Conservation (phyloP, 1,140 invertebrate genomes). For the Microvelia longipes region DNA sequence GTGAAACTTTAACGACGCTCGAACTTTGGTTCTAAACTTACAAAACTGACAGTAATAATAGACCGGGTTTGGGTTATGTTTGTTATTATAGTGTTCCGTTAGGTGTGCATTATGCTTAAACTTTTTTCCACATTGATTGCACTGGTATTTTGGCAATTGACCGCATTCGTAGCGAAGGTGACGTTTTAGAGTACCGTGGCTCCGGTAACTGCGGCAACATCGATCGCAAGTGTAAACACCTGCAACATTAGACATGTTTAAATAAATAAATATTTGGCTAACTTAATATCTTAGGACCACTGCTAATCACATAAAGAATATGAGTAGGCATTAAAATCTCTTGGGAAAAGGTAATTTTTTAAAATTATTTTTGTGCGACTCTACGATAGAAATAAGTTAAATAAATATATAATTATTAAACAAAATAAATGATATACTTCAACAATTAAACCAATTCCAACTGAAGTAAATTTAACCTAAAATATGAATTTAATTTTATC, state of each 20-base stretch:
- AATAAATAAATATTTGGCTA: too few relatives aligned
- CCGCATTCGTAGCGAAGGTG: conserved; percentile 3
- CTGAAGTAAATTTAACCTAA: too few relatives aligned
- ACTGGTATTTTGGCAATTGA: not conserved
- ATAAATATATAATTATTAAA: too few relatives aligned
- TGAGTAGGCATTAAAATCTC: too few relatives aligned
- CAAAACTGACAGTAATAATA: conserved; percentile 8
- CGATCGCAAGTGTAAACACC: conserved; percentile 8
- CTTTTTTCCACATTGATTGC: not conserved
- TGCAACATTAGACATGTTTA: not conserved
- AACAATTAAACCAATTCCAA: too few relatives aligned
- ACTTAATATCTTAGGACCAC: too few relatives aligned
- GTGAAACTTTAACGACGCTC: not conserved
- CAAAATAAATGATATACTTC: too few relatives aligned
- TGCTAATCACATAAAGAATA: too few relatives aligned
- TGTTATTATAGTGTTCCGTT: not conserved
- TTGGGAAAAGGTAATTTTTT: too few relatives aligned
- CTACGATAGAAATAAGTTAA: too few relatives aligned
- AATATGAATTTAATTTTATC: too few relatives aligned
- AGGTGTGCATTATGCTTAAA: not conserved
- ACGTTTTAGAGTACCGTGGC: not conserved
- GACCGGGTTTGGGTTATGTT: not conserved
- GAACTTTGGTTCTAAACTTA: not conserved
- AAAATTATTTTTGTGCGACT: too few relatives aligned
- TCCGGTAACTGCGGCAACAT: not conserved